A percentile compares a stretch with the other conserved stretches of the same genome.
Conservation (phyloP, 2,888 invertebrate genomes). For the Hecatera dysodea region DNA sequence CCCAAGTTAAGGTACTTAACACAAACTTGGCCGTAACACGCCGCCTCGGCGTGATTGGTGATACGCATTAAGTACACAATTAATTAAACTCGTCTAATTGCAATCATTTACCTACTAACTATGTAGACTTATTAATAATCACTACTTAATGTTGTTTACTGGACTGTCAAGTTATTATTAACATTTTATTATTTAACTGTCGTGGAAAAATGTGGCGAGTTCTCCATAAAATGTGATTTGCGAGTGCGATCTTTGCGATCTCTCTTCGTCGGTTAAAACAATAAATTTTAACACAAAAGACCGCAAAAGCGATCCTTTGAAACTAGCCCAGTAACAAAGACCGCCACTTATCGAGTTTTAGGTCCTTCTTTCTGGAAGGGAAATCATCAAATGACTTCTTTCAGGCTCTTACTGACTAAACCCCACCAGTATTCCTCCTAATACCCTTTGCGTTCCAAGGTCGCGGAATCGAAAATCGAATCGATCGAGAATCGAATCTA, state of each 20-base stretch:
- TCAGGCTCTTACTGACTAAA: too few species aligned
- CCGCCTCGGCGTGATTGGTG: slow-evolving; percentile 30
- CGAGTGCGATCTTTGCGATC: background rate
- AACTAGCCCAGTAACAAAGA: background rate
- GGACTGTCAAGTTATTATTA: slow-evolving; percentile 29
- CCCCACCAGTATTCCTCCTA: too few species aligned
- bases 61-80: slow-evolving; percentile 27
- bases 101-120: slow-evolving; percentile 38
- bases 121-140: slow-evolving; percentile 31
- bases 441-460: too few species aligned
- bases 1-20: slow-evolving; percentile 29
- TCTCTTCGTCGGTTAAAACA: background rate
- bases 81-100: slow-evolving; percentile 44
- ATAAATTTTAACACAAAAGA: too few species aligned
- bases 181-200: slow-evolving; percentile 5
- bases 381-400: too few species aligned
- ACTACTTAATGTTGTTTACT: slow-evolving; percentile 43
- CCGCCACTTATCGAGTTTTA: background rate
- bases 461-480: too few species aligned
- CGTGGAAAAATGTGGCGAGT: background rate
- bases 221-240: slow-evolving; percentile 10
- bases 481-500: too few species aligned
- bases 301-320: too few species aligned
- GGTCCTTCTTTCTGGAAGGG: too few species aligned
- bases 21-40: slow-evolving; percentile 42